Base-by-base conservation (phyloP, 2,888 invertebrate species). In the Idaea dimidiata region DNA sequence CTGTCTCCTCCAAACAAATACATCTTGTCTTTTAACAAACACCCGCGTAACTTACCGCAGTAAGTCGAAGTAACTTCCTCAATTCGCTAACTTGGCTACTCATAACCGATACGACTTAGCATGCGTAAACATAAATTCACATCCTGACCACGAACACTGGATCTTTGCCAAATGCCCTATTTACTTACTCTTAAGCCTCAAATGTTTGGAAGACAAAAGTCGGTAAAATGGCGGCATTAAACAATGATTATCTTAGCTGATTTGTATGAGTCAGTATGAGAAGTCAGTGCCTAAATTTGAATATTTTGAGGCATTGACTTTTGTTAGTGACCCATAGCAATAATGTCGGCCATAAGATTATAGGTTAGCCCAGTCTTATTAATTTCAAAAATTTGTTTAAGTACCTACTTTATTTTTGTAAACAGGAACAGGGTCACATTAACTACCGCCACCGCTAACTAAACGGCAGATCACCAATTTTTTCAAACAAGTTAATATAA, bases 121-220 rank as follows among this genome's bases (percentile, higher is more conserved):
- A 67, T 68, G 69, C 65, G 71, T 69, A 64, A 59, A 61, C 60
- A 64, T 71, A 71, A 69, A 71, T 68, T 63, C 65, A 43, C 43
- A 43, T 43, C 43, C 43, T 43, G 10, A 43, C 43, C 43, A 5
- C 7, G 43, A 43, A 43, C 43, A 43, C 43, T 43, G 43, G 43
- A 43, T 43, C 43, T 1, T 43, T 43, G 43, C 43, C 43, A 43
- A 43, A 43, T 43, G 43, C 43, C 43, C 43, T 43, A 43, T 43
- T 43, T 43, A 43, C 43, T 43, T 43, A 43, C 43, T 43, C 43
- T 43, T 43, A 43, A 43, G 43, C 14, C 43, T 43, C 14, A 10
- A 14, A 43, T 43, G 43, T 43, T 10, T 8, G 10, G 43, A 43
- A 43, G 43, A 43, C 43, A 43, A 43, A 10, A 10, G 43, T 43